phyloP scores from a whole-genome alignment of 2,888 invertebrate species.

The Hartigia nigra region DNA sequence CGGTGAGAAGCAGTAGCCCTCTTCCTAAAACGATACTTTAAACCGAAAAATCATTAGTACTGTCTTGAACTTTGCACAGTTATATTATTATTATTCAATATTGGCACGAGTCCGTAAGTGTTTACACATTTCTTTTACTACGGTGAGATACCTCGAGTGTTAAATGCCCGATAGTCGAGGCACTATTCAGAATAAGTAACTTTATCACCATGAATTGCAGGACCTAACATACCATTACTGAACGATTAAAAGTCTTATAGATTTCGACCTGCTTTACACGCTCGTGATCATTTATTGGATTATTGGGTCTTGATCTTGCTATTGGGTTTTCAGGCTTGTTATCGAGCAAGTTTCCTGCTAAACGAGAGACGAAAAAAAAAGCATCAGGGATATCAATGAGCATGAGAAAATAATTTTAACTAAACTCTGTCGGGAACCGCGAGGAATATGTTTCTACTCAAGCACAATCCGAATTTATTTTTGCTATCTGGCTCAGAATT shows the following conservation, averaged over 20 bases:
- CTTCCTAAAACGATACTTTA: background rate
- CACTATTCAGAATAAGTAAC: background rate
- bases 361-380: too few relatives aligned
- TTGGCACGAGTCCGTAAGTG: background rate
- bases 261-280: background rate
- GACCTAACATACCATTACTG: background rate
- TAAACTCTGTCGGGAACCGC: too few relatives aligned
- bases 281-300: too few relatives aligned
- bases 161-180: background rate
- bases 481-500: background rate
- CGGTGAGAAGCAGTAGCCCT: background rate
- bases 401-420: too few relatives aligned
- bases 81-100: too few relatives aligned
- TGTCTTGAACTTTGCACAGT: too few relatives aligned
- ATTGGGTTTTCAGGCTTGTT: background rate
- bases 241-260: background rate
- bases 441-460: too few relatives aligned
- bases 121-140: background rate
- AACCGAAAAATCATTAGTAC: background rate
- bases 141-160: background rate
- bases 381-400: too few relatives aligned
- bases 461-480: background rate
- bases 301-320: background rate
- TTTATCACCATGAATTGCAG: background rate
- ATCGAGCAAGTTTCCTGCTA: background rate